These are phyloP conservation scores for Drosophila mettleri DNA, from an alignment of 2,888 invertebrate genomes.

Conservation along the genomic window DNA sequence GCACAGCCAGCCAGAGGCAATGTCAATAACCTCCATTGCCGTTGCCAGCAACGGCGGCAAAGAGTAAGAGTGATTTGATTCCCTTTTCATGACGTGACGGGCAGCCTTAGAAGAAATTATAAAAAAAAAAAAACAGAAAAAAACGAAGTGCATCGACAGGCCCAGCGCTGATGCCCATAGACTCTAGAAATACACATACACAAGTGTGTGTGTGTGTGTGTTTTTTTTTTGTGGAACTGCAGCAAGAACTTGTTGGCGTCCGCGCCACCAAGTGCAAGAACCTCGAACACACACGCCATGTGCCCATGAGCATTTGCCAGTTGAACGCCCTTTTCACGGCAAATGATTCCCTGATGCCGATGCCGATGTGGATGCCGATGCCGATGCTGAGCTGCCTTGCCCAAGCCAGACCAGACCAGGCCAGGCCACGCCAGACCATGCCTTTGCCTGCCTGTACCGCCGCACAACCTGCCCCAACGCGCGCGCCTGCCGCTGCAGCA, in stretches of 20 bases:
- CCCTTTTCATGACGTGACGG: slow-evolving; percentile 77
- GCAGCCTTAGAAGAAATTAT: slow-evolving; percentile 55
- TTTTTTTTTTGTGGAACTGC: slow-evolving; percentile 15
- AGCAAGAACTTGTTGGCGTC: slow-evolving; percentile 51
- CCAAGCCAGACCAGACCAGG: slow-evolving; percentile 5
- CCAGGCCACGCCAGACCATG: slow-evolving; percentile 6
- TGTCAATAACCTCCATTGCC: slow-evolving; percentile 71
- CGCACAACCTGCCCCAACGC: slow-evolving; percentile 69
- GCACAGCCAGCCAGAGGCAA: slow-evolving; percentile 38
- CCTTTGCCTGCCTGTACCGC: slow-evolving; percentile 46
- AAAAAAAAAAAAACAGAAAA: too few species aligned
- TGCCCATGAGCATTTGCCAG: slow-evolving; percentile 76
- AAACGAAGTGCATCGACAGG: slow-evolving; percentile 34
- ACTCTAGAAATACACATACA: neutral
- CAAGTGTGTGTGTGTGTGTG: neutral
- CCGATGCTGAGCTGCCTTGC: slow-evolving; percentile 36
- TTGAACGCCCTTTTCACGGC: slow-evolving; percentile 85
- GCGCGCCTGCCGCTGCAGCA: slow-evolving; percentile 33
- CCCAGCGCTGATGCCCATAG: slow-evolving; percentile 8
- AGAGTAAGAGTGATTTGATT: slow-evolving; percentile 82
- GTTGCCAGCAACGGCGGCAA: slow-evolving; percentile 53
- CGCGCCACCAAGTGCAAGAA: slow-evolving; percentile 62
- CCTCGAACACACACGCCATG: slow-evolving; percentile 68
- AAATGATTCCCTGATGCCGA: slow-evolving; percentile 82
- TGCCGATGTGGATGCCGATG: slow-evolving; percentile 45